Evolutionary conservation across 2,113 vertebrate species (phyloP).

Genomic region (Bothrops jararaca): DNA sequence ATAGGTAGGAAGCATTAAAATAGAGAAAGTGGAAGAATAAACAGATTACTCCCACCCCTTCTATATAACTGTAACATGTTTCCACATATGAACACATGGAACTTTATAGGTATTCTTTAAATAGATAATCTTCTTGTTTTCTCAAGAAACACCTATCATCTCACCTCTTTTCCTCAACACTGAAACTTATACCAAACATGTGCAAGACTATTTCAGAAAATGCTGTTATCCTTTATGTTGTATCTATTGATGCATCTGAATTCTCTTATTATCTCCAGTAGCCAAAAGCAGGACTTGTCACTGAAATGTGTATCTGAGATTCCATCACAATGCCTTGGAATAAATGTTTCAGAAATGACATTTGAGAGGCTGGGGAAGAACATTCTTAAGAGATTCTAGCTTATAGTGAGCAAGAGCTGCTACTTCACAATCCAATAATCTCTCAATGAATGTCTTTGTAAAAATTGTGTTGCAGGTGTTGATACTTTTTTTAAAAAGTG

Average conservation of each 20-base stretch:
- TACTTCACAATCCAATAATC: slow-evolving; percentile 35
- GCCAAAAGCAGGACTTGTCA: slow-evolving; percentile 60
- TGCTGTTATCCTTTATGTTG: neutral
- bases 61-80: neutral
- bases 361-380: slow-evolving; percentile 63
- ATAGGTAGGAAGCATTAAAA: neutral
- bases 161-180: neutral
- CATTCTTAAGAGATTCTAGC: slow-evolving; percentile 50
- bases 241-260: slow-evolving; percentile 51
- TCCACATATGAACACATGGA: neutral
- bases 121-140: slow-evolving; percentile 32
- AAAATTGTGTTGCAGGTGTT: neutral
- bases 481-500: neutral
- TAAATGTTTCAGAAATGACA: slow-evolving; percentile 69
- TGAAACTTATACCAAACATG: slow-evolving; percentile 12
- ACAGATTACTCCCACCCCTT: neutral
- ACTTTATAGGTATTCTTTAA: rapidly evolving
- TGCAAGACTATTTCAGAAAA: slow-evolving; percentile 30
- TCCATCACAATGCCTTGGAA: slow-evolving; percentile 55
- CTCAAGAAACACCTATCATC: neutral
- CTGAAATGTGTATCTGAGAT: slow-evolving; percentile 44
- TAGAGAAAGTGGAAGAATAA: neutral
- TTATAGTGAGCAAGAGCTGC: neutral
- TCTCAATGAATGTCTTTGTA: neutral
- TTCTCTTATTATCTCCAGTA: slow-evolving; percentile 57